These are phyloP conservation scores for Diplazon laetatorius DNA, from an alignment of 2,888 invertebrate species.

Conservation along the genomic window DNA sequence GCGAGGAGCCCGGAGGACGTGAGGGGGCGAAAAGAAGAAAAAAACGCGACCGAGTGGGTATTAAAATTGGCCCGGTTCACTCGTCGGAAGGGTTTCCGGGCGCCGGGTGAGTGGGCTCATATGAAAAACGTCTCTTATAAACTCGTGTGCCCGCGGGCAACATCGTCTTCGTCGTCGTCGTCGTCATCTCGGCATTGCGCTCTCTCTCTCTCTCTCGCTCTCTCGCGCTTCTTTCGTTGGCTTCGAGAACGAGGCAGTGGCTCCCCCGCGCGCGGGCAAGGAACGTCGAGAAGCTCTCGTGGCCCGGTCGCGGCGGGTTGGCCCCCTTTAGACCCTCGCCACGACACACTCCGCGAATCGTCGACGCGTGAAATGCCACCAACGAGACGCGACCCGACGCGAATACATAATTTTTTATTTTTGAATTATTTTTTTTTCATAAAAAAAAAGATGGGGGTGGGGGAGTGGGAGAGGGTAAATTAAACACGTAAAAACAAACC, in stretches of 20 bases:
- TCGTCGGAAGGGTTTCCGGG: slow-evolving; percentile 56
- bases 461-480: slow-evolving; percentile 7
- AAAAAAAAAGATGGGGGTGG: slow-evolving; percentile 5
- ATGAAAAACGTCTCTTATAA: slow-evolving; percentile 49
- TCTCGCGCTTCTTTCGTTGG: slow-evolving; percentile 41
- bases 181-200: slow-evolving; percentile 53
- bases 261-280: slow-evolving; percentile 24
- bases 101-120: slow-evolving; percentile 55
- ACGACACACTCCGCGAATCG: slow-evolving; percentile 73
- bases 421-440: not conserved
- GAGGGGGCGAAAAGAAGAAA: too few relatives aligned
- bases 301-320: not conserved
- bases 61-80: slow-evolving; percentile 60
- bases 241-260: slow-evolving; percentile 44
- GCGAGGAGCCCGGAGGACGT: slow-evolving; percentile 25
- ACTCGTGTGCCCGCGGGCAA: slow-evolving; percentile 38
- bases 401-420: slow-evolving; percentile 41
- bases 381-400: slow-evolving; percentile 49
- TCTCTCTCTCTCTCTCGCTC: not conserved
- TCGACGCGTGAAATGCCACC: slow-evolving; percentile 69
- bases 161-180: slow-evolving; percentile 27
- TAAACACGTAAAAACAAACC: too few relatives aligned
- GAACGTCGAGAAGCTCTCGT: slow-evolving; percentile 49
- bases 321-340: slow-evolving; percentile 65
- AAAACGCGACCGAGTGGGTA: slow-evolving; percentile 29